Conservation (phyloP, 2,888 invertebrate genomes). For the Phalangium opilio region DNA sequence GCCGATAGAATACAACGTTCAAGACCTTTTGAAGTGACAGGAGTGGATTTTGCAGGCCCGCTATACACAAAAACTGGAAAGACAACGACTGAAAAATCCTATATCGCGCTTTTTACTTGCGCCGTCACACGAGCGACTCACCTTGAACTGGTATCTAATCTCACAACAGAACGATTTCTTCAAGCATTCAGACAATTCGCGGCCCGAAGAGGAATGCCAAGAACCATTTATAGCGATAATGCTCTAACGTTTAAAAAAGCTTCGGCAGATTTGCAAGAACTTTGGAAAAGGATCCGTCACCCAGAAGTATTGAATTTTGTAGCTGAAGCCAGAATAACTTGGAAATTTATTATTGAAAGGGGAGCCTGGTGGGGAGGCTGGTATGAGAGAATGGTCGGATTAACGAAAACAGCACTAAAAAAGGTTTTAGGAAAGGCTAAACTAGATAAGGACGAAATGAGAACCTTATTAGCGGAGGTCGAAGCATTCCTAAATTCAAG, state of each 20-base stretch:
- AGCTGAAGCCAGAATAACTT: not conserved
- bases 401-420: too few relatives aligned
- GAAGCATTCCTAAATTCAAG: not conserved
- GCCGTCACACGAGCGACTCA: not conserved
- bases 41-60: slow-evolving; percentile 3
- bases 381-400: too few relatives aligned
- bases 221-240: not conserved
- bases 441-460: not conserved
- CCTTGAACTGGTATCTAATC: too few relatives aligned
- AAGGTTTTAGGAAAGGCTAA: too few relatives aligned
- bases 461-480: not conserved
- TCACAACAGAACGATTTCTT: not conserved
- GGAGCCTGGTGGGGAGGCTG: too few relatives aligned
- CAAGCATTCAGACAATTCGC: not conserved
- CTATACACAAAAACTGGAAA: too few relatives aligned
- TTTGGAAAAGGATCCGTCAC: too few relatives aligned
- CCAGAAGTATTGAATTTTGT: not conserved
- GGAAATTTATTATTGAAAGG: not conserved
- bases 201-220: not conserved
- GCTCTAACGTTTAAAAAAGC: not conserved
- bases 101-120: slow-evolving; percentile 3
- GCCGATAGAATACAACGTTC: not conserved
- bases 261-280: not conserved
- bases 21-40: not conserved
- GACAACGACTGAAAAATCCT: not conserved